Conservation (phyloP, 2,113 vertebrate genomes). For the Apeltes quadracus region DNA sequence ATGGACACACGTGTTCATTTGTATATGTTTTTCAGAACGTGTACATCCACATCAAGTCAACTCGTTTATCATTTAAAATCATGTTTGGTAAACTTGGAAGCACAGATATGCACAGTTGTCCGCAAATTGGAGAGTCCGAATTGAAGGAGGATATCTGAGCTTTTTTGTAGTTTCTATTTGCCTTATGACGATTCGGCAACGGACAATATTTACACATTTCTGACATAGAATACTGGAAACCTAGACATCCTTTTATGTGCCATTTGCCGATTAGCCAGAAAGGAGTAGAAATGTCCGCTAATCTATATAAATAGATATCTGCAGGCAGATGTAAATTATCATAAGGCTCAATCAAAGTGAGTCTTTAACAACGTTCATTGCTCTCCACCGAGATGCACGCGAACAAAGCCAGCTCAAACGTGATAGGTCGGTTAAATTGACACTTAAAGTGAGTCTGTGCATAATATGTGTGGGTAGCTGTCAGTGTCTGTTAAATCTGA, state of each 20-base stretch:
- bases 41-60: background rate
- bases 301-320: background rate
- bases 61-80: background rate
- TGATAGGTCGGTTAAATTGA: background rate
- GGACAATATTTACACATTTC: background rate
- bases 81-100: background rate
- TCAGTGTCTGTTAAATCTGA: conserved; percentile 11
- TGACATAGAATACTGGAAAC: background rate
- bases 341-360: no score
- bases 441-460: background rate
- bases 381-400: background rate
- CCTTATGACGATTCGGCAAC: background rate
- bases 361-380: no score
- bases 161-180: background rate
- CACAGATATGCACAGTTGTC: background rate
- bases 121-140: background rate
- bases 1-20: background rate
- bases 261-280: background rate
- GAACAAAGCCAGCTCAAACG: background rate
- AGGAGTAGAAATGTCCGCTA: background rate
- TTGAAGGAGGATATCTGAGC: no score
- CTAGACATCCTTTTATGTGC: background rate
- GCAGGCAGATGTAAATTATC: no score
- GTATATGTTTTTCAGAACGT: background rate
- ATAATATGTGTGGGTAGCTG: background rate